Percentiles rank a stretch among this genome's conserved stretches.
These are phyloP conservation scores for Drosophila dunni DNA, from an alignment of 1,140 invertebrate species.

Conservation along the genomic window DNA sequence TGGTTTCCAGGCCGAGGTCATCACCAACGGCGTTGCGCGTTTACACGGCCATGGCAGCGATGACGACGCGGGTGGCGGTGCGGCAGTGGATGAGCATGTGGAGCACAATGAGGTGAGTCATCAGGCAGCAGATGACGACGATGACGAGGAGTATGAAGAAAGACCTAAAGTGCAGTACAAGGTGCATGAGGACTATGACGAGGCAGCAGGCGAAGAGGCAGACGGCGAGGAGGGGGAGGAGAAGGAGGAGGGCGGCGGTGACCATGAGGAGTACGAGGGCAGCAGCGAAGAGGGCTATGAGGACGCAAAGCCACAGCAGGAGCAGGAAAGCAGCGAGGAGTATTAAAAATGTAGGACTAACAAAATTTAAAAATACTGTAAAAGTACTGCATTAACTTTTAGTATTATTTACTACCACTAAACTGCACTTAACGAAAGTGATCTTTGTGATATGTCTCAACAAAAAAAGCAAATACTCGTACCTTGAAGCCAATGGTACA, in stretches of 20 bases:
- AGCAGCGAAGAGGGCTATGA: constrained; percentile 79
- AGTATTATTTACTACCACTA: not conserved
- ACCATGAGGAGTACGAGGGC: constrained; percentile 71
- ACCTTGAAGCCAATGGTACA: constrained; percentile 12
- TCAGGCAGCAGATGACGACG: constrained; percentile 31
- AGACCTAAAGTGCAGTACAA: constrained; percentile 52
- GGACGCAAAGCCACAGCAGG: constrained; percentile 51
- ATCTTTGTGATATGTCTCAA: constrained; percentile 52
- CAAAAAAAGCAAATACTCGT: not conserved
- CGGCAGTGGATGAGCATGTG: constrained; percentile 49
- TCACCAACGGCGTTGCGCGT: constrained; percentile 73
- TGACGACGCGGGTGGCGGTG: constrained; percentile 18
- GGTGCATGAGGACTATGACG: constrained; percentile 62
- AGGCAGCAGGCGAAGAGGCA: constrained; percentile 11
- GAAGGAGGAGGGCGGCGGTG: constrained; percentile 50
- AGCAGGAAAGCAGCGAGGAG: constrained; percentile 65
- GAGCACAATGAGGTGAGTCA: constrained; percentile 45
- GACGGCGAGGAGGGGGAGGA: constrained; percentile 37
- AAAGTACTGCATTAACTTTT: not conserved
- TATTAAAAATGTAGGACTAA: constrained; percentile 48
- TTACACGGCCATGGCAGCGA: constrained; percentile 69
- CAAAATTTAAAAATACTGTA: not conserved
- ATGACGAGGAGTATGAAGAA: constrained; percentile 5
- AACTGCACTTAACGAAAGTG: not conserved
- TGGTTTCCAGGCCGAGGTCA: constrained; percentile 86